These are phyloP conservation scores for Xiphorhynchus erythropygius DNA, from an alignment of 2,797 vertebrate genomes.

Conservation along the genomic window DNA sequence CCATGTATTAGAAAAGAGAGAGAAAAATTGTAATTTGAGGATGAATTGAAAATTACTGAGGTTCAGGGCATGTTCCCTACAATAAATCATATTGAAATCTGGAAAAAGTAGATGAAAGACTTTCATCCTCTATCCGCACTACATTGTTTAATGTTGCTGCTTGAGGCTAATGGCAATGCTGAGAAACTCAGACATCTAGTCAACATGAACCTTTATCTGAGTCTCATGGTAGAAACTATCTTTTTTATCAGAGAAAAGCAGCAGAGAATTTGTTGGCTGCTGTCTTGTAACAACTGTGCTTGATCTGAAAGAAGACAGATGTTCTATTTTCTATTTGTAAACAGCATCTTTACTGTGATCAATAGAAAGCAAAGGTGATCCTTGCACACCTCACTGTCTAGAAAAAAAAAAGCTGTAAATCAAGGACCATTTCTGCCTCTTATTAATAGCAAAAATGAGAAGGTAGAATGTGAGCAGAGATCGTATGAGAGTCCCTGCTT, in stretches of 20 bases:
- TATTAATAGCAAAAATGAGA: not conserved
- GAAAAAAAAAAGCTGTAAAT: not conserved
- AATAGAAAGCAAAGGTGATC: not conserved
- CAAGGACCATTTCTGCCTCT: not conserved
- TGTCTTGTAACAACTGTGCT: not conserved
- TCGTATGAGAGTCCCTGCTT: not conserved
- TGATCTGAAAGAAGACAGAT: not conserved
- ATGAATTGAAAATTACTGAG: not conserved
- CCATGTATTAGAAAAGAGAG: not conserved
- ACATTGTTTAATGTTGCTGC: not conserved
- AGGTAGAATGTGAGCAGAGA: not conserved
- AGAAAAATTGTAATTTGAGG: not conserved
- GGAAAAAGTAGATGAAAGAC: not conserved
- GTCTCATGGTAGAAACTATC: slow-evolving; percentile 7
- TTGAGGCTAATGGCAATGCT: slow-evolving; percentile 11
- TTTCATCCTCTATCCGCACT: not conserved
- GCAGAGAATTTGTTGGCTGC: not conserved
- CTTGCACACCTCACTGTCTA: not conserved
- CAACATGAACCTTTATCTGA: slow-evolving; percentile 27
- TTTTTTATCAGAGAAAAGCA: not conserved
- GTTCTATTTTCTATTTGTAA: slow-evolving; percentile 6
- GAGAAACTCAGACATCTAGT: slow-evolving; percentile 17
- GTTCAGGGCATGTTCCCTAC: slow-evolving; percentile 4
- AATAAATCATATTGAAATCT: slow-evolving; percentile 9
- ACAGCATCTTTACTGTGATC: not conserved